phyloP scores from a whole-genome alignment of 2,888 invertebrate species.

The Drosophila sordidula region DNA sequence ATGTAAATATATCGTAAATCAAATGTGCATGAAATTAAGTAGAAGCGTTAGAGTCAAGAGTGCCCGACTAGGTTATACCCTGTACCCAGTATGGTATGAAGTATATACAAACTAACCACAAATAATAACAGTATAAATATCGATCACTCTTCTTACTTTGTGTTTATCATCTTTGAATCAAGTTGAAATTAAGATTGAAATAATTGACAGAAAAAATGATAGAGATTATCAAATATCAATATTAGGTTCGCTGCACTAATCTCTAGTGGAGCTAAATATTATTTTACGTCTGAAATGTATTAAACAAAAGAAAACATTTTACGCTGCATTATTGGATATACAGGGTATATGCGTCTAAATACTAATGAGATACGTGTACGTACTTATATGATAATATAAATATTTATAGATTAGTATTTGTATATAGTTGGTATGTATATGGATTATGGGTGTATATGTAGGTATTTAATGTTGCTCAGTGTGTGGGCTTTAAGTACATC shows the following conservation, averaged over 20 bases:
- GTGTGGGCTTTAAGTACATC: conserved; percentile 66
- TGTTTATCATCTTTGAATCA: too few species aligned
- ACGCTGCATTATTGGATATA: not conserved
- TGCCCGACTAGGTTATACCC: conserved; percentile 8
- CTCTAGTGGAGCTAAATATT: too few species aligned
- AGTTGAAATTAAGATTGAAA: too few species aligned
- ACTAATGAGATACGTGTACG: conserved; percentile 1
- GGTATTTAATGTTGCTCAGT: conserved; percentile 31
- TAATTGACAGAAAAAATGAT: not conserved
- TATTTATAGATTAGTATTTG: conserved; percentile 24
- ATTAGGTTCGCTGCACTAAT: too few species aligned
- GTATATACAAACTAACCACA: conserved; percentile 1
- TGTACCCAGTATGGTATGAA: not conserved
- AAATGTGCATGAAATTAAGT: conserved; percentile 1
- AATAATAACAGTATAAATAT: not conserved
- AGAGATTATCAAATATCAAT: not conserved
- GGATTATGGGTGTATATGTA: conserved; percentile 31
- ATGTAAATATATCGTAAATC: conserved; percentile 30
- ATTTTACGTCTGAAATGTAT: too few species aligned
- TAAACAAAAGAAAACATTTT: not conserved
- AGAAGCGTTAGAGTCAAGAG: not conserved
- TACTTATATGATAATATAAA: conserved; percentile 12
- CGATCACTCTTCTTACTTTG: not conserved
- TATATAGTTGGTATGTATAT: conserved; percentile 9
- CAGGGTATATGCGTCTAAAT: conserved; percentile 9